These are phyloP conservation scores for Lasioglossum malachurum DNA, from an alignment of 2,888 invertebrate species.

Conservation along the genomic window DNA sequence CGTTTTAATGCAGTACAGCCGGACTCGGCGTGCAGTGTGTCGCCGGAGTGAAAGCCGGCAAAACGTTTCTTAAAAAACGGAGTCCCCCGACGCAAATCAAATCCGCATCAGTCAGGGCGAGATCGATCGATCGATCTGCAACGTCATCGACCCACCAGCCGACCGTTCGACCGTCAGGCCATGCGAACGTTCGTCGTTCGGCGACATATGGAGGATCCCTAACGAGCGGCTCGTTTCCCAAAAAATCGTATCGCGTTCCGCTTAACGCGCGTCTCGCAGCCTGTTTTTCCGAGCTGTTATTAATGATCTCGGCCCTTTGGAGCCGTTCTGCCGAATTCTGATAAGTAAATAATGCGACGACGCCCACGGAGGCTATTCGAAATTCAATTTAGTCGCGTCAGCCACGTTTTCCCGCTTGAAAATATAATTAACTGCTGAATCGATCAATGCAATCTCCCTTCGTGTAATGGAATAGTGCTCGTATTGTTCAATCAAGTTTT, in stretches of 20 bases:
- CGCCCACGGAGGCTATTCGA: neutral
- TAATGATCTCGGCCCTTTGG: constrained; percentile 3
- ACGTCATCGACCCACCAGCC: constrained; percentile 64
- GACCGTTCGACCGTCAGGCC: neutral
- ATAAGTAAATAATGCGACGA: neutral
- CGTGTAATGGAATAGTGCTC: too few species aligned
- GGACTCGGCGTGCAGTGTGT: constrained; percentile 10
- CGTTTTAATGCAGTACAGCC: constrained; percentile 72
- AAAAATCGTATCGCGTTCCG: constrained; percentile 20
- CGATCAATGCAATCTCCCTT: neutral
- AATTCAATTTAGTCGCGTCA: neutral
- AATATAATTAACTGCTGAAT: neutral
- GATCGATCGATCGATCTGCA: constrained; percentile 67
- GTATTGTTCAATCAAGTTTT: neutral
- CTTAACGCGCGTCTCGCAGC: neutral
- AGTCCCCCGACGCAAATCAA: constrained; percentile 44
- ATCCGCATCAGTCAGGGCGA: constrained; percentile 41
- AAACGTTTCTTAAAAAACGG: constrained; percentile 45
- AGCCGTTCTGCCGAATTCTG: neutral
- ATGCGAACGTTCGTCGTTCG: neutral
- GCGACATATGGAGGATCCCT: constrained; percentile 50
- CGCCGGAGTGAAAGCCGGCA: constrained; percentile 41
- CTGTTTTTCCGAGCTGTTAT: neutral
- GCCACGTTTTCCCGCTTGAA: neutral
- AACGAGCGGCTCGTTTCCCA: constrained; percentile 52